These are phyloP conservation scores for Pachyseris speciosa DNA, from an alignment of 64 coral and sea anemone species.

Conservation along the genomic window DNA sequence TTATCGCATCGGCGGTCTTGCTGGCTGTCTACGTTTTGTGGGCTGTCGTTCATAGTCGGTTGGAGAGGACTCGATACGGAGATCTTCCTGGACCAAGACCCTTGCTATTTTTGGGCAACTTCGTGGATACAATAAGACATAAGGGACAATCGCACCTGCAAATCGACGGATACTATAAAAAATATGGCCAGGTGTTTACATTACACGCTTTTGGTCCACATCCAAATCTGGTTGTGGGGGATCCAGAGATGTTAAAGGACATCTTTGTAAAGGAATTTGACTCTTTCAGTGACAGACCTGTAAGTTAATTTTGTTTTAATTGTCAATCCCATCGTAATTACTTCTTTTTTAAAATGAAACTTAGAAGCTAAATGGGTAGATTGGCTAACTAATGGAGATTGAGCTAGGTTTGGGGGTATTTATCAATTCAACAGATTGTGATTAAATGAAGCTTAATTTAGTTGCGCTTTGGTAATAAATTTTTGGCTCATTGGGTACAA, in stretches of 20 bases:
- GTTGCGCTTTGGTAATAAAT: too few relatives aligned
- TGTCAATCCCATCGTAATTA: not conserved
- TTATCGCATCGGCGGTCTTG: not conserved
- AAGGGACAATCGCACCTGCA: constrained; percentile 40
- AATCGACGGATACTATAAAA: constrained; percentile 46
- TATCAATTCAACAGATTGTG: too few relatives aligned
- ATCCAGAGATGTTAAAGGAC: constrained; percentile 51
- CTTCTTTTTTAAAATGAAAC: too few relatives aligned
- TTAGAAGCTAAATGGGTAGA: too few relatives aligned
- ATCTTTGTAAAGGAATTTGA: constrained; percentile 60
- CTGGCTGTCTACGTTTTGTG: not conserved
- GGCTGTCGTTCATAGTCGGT: not conserved
- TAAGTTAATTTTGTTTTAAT: constrained; percentile 3
- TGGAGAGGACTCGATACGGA: not conserved
- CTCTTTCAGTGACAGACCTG: constrained; percentile 39
- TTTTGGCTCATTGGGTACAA: too few relatives aligned
- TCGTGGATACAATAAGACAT: not conserved
- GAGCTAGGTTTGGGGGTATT: too few relatives aligned
- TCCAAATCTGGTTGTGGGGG: not conserved
- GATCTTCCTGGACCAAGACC: constrained; percentile 29
- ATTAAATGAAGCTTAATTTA: too few relatives aligned
- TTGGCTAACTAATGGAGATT: too few relatives aligned
- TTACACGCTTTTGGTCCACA: not conserved
- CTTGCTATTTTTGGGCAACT: constrained; percentile 1
- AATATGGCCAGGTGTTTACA: constrained; percentile 32